A percentile compares a stretch with the other conserved stretches of the same genome.
Conservation (phyloP, 2,888 invertebrate genomes). For the Ommatoiulus sabulosus region DNA sequence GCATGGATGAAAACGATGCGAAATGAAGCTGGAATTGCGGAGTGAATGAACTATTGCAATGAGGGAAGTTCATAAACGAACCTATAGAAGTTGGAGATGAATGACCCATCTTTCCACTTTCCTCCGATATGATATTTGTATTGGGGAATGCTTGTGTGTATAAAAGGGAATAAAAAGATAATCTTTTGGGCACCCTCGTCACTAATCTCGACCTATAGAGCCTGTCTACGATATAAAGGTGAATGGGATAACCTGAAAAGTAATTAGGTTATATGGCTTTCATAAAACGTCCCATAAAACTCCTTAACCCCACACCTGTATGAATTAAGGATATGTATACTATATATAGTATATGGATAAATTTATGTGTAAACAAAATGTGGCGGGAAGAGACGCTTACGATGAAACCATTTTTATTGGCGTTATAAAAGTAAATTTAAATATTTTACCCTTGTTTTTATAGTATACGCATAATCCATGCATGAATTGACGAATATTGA, state of each 20-base stretch:
- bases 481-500: background rate
- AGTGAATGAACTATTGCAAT: constrained; percentile 14
- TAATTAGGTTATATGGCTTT: constrained; percentile 21
- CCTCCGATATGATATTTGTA: background rate
- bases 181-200: background rate
- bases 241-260: background rate
- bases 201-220: background rate
- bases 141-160: background rate
- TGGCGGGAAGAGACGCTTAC: background rate
- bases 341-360: background rate
- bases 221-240: background rate
- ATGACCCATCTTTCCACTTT: constrained; percentile 25
- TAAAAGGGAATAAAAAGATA: background rate
- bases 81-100: background rate
- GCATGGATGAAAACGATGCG: background rate
- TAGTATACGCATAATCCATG: background rate
- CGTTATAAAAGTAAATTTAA: constrained; percentile 8
- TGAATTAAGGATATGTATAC: too few relatives aligned
- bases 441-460: background rate
- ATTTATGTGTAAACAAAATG: background rate
- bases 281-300: background rate
- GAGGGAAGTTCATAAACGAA: constrained; percentile 15
- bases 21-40: background rate
- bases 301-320: constrained; percentile 6
- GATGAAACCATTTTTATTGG: background rate